Conservation (phyloP, 2,888 invertebrate species). For the Drosophila affinis region DNA sequence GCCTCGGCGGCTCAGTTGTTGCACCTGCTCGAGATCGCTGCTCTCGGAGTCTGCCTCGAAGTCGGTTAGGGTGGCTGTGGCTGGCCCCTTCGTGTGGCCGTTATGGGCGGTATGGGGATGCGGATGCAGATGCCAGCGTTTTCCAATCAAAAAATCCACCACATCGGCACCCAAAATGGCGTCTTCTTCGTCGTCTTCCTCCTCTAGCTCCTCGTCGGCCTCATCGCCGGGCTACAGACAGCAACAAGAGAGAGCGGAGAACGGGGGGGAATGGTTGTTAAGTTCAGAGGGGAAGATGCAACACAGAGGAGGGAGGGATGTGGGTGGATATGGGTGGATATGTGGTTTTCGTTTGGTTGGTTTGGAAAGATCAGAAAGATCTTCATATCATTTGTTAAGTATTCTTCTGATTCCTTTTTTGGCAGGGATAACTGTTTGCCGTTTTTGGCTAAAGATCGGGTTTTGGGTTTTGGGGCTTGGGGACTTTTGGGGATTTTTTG, state of each 20-base stretch:
- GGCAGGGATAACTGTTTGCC: background rate
- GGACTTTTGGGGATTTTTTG: background rate
- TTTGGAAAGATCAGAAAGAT: slow-evolving; percentile 3
- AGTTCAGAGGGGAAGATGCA: slow-evolving; percentile 42
- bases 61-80: slow-evolving; percentile 81
- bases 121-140: slow-evolving; percentile 59
- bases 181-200: slow-evolving; percentile 60
- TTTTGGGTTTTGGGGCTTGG: slow-evolving; percentile 15
- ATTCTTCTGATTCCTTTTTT: slow-evolving; percentile 21
- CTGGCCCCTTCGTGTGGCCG: slow-evolving; percentile 16
- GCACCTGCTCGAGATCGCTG: slow-evolving; percentile 84
- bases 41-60: slow-evolving; percentile 87
- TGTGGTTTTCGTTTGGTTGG: background rate
- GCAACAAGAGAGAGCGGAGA: slow-evolving; percentile 11
- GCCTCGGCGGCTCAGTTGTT: slow-evolving; percentile 56
- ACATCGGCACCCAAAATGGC: slow-evolving; percentile 66
- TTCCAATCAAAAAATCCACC: slow-evolving; percentile 70
- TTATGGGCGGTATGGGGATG: slow-evolving; percentile 44
- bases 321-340: background rate
- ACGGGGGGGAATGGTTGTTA: slow-evolving; percentile 50
- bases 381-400: slow-evolving; percentile 38
- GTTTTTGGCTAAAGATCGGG: slow-evolving; percentile 10
- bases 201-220: slow-evolving; percentile 80
- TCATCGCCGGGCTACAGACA: slow-evolving; percentile 78
- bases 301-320: background rate